Evolutionary conservation across 2,888 invertebrate species (phyloP), one percentile per base, ranked within the genome.

Genomic region (Rotaria macrura): DNA sequence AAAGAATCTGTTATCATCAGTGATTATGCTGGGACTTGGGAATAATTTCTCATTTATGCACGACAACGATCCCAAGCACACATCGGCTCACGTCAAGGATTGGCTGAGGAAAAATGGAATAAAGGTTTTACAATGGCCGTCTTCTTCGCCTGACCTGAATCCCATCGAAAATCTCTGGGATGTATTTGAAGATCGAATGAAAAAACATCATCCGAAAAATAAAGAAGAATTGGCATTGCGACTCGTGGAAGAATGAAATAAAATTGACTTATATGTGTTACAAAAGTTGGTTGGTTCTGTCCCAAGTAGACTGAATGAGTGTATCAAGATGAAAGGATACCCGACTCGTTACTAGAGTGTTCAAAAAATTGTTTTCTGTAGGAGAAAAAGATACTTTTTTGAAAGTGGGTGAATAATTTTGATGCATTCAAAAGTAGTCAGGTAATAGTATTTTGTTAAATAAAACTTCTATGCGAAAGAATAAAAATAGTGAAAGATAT

Each of bases 21-120:
- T 84, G 38, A 25, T 34, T 2, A 84, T 83, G 83, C 43, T 86
- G 20, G 84, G 86, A 34, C 25, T 87, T 1, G 83, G 23, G 23
- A 34, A 72, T 25, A 40, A 57, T 17, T 86, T 84, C 65, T 38
- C 84, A 0, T 87, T 88, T 65, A 87, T 87, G 57, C 87, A 87
- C 29, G 85, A 87, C 34, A 87, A 87, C 1, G 85, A 85, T 38
- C 86, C 85, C 0, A 87, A 86, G 57, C 87, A 87, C 49, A 86
- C 87, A 12, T 57, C 85, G 23, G 9, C n/a, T 29, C 2, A 29
- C 12, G 57, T 29, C n/a, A 57, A 29, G n/a, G 29, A 29, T 57
- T 57, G 57, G 57, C 17, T 57, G 9, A 57, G 9, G 23, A 57
- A 57, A 23, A 57, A 57, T 57, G 2, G n/a, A 4, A 23, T 57